Base-by-base conservation (phyloP, 2,797 vertebrate genomes). In the Fratercula arctica region DNA sequence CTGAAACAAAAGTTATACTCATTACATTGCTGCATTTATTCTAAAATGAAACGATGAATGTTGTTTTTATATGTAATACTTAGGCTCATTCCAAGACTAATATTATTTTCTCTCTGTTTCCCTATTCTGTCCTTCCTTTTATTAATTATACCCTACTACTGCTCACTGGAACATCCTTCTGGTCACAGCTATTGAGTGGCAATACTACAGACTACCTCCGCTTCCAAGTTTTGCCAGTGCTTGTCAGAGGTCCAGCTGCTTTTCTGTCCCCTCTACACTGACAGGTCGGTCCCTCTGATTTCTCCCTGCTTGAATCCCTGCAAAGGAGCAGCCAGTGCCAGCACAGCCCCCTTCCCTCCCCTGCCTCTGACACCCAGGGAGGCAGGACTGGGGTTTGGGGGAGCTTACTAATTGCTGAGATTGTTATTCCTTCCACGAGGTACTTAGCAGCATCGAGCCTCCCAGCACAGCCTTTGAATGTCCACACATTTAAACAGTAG, bases 401-500 rank as follows among this genome's bases (percentile, higher is more conserved):
- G 51, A 79, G 85, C 35, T 64, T 43, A 66, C 89, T 96, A 94
- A 96, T 94, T 97, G 93, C 67, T 3, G n/a, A 82, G 74, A 97
- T 95, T 95, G 92, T 97, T 96, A 97, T 97, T 97, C 97, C 87
- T 96, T 97, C 77, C 96, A 97, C 95, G 77, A 93, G 92, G 77
- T n/a, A 61, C 76, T 97, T 96, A 96, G 95, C 96, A 97, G 90
- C 89, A 23, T 1, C 0, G 0, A 92, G 85, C 73, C 95, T 97
- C 90, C 79, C 95, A 88, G 92, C 76, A 64, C 76, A 92, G 90
- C 78, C 89, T 96, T 95, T 96, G 75, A 95, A 93, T 69, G 87
- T 94, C 95, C 93, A 50, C 94, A 91, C 92, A 76, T 93, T 89
- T 88, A 66, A 96, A 96, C 90, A 94, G 95, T 86, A 96, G 95